Conservation (phyloP, 2,113 vertebrate genomes). For the Mustelus asterias region DNA sequence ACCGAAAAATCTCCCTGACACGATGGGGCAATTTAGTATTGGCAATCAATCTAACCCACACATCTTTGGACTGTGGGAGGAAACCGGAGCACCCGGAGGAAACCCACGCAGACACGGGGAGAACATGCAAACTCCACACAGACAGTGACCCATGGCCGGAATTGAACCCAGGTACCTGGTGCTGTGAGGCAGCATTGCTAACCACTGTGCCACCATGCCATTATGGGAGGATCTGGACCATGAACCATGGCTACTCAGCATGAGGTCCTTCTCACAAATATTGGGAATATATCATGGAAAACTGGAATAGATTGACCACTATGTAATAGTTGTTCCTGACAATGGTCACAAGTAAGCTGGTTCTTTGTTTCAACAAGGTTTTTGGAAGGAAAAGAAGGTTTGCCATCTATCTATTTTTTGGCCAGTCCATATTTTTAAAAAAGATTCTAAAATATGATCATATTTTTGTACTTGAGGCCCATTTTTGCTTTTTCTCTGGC, state of each 20-base stretch:
- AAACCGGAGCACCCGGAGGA: too few relatives aligned
- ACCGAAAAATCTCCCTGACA: too few relatives aligned
- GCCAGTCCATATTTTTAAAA: neutral
- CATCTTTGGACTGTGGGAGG: too few relatives aligned
- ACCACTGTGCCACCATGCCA: too few relatives aligned
- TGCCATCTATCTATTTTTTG: neutral
- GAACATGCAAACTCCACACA: too few relatives aligned
- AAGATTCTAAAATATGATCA: neutral
- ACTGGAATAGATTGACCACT: neutral
- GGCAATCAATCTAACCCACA: too few relatives aligned
- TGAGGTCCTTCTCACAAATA: neutral
- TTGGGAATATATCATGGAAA: neutral
- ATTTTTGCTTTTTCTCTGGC: neutral
- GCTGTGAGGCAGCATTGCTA: too few relatives aligned
- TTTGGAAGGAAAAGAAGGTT: neutral
- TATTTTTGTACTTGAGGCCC: neutral
- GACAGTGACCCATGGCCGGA: too few relatives aligned
- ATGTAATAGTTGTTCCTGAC: neutral
- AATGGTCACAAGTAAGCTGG: neutral
- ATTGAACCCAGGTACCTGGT: too few relatives aligned
- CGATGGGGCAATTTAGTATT: too few relatives aligned
- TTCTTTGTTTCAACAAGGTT: neutral
- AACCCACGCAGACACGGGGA: too few relatives aligned
- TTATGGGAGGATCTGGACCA: neutral
- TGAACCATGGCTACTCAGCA: neutral